Evolutionary conservation across 2,113 vertebrate genomes (phyloP).

Genomic region (Neodontobutis hainanensis): DNA sequence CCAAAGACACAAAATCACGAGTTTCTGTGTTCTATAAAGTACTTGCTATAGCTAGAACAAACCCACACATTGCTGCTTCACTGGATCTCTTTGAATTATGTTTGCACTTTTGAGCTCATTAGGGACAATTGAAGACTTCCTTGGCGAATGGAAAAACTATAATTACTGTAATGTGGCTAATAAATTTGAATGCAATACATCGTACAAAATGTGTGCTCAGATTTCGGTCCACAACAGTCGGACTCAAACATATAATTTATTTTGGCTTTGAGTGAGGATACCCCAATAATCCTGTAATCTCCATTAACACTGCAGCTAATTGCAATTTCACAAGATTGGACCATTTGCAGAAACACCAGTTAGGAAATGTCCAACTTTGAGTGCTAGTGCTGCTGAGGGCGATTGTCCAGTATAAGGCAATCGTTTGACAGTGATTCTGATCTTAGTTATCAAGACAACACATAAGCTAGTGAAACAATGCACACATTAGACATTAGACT

Average conservation of each 20-base stretch:
- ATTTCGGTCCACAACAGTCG: background rate
- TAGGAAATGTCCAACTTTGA: background rate
- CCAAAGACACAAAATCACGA: background rate
- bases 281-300: background rate
- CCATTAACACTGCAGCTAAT: background rate
- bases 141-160: background rate
- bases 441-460: background rate
- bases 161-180: conserved; percentile 3
- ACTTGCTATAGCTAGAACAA: background rate
- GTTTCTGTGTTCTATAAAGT: background rate
- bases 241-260: background rate
- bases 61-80: background rate
- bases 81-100: background rate
- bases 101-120: conserved; percentile 15
- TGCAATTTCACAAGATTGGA: background rate
- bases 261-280: background rate
- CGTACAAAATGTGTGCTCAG: background rate
- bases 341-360: background rate
- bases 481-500: background rate
- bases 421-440: too few species aligned
- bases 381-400: background rate
- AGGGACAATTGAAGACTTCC: background rate
- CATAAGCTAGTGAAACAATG: conserved; percentile 17
- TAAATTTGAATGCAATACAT: background rate
- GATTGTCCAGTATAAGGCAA: background rate